phyloP scores from a whole-genome alignment of 1,140 invertebrate species.

The Papilio machaon region DNA sequence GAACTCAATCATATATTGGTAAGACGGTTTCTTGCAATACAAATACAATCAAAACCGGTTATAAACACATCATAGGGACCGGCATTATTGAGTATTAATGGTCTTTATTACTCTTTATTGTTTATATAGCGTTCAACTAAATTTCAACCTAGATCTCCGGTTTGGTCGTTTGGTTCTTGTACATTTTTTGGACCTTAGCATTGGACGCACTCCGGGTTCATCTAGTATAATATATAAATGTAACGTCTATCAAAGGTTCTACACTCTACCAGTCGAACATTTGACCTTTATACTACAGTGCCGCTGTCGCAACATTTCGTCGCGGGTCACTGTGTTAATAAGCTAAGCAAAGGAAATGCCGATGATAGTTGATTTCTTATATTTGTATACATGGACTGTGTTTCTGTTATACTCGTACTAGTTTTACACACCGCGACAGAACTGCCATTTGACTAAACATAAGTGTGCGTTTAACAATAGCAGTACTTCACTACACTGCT shows the following conservation, averaged over 20 bases:
- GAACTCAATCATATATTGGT: neutral
- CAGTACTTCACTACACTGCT: no score
- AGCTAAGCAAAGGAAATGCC: neutral
- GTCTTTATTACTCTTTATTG: no score
- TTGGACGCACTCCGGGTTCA: neutral
- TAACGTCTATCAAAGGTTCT: slow-evolving; percentile 13
- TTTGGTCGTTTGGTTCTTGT: no score
- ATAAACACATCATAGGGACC: neutral
- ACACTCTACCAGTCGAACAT: neutral
- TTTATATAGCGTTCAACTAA: no score
- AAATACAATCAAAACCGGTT: neutral
- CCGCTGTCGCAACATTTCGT: neutral
- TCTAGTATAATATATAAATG: neutral
- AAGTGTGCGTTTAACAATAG: no score
- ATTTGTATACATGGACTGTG: neutral
- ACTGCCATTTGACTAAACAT: neutral
- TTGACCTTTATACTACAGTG: slow-evolving; percentile 10
- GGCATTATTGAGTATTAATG: no score
- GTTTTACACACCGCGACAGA: neutral
- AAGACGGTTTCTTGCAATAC: neutral
- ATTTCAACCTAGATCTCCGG: no score
- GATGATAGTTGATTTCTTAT: neutral
- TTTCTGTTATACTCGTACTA: neutral
- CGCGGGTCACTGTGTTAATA: slow-evolving; percentile 31
- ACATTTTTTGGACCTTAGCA: no score